Conservation (phyloP, 2,113 vertebrate species). For the Circaetus gallicus region DNA sequence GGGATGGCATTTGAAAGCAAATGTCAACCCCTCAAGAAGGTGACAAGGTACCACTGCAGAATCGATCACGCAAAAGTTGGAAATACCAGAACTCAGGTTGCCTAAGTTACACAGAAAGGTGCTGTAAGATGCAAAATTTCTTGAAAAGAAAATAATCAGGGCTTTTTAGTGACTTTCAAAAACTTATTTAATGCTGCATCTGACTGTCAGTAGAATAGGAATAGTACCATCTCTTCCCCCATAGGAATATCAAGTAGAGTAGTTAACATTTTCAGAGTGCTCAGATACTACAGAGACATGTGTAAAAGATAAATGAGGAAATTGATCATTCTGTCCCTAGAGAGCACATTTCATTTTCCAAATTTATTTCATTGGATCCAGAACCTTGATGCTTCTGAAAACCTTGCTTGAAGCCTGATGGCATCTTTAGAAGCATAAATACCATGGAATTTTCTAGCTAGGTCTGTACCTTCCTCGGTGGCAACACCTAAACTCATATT, state of each 20-base stretch:
- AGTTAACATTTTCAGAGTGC: not conserved
- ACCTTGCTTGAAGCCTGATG: accelerated
- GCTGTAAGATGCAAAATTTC: not conserved
- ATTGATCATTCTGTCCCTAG: not conserved
- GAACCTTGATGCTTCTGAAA: not conserved
- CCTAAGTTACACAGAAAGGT: not conserved
- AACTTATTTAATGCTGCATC: not conserved
- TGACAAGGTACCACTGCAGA: not conserved
- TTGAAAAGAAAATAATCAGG: not conserved
- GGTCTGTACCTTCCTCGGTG: not conserved
- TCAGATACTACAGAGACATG: not conserved
- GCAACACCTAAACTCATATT: not conserved
- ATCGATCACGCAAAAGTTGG: not conserved
- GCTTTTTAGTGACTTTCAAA: not conserved
- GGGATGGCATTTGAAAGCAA: not conserved
- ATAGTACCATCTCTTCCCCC: not conserved
- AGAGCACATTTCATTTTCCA: not conserved
- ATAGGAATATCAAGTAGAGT: not conserved
- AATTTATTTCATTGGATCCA: not conserved
- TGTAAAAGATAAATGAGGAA: not conserved
- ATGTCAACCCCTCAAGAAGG: not conserved
- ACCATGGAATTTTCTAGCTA: not conserved
- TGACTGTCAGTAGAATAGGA: not conserved
- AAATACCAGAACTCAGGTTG: not conserved
- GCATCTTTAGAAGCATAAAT: not conserved